Conservation (phyloP, 2,113 vertebrate species). For the Choloepus hoffmanni region DNA sequence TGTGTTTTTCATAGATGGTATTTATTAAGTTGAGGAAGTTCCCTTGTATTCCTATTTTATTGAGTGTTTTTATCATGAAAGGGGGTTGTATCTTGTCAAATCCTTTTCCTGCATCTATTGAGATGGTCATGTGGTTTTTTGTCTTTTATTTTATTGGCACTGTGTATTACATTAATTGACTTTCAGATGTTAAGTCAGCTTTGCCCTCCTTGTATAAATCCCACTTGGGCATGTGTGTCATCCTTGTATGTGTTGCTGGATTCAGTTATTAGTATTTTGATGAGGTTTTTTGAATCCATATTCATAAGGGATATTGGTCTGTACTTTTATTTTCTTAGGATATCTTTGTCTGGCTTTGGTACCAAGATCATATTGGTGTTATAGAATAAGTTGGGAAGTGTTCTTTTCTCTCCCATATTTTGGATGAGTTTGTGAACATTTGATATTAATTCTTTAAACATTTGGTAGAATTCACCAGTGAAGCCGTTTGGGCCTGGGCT, state of each 20-base stretch:
- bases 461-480: background rate
- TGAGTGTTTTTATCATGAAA: background rate
- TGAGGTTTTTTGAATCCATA: background rate
- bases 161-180: background rate
- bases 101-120: background rate
- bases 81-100: background rate
- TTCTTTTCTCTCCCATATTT: background rate
- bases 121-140: background rate
- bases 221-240: background rate
- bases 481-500: background rate
- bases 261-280: background rate
- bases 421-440: background rate
- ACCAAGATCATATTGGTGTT: background rate
- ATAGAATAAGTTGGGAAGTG: background rate
- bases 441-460: slow-evolving; percentile 9
- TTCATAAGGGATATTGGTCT: background rate
- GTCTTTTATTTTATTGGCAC: background rate
- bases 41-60: background rate
- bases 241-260: background rate
- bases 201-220: background rate
- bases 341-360: background rate
- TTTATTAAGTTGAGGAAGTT: background rate
- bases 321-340: background rate
- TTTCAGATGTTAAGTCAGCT: slow-evolving; percentile 4
- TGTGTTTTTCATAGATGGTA: background rate